Conservation (phyloP, 2,113 vertebrate species). For the Aldabrachelys gigantea region DNA sequence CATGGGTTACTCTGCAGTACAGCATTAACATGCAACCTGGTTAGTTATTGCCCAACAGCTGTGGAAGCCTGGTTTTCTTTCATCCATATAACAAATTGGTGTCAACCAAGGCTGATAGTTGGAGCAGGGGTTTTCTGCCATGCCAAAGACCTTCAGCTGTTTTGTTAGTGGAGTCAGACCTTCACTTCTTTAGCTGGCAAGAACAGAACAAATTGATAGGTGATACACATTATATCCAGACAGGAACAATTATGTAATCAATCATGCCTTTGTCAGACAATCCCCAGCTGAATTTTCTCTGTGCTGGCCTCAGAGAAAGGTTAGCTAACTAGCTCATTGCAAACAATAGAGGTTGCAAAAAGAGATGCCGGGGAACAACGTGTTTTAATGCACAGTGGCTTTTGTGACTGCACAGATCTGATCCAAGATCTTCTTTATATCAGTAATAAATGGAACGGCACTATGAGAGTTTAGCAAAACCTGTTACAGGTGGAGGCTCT, state of each 20-base stretch:
- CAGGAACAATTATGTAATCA: slow-evolving; percentile 50
- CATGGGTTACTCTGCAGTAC: fast-evolving
- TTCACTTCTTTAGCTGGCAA: slow-evolving; percentile 50
- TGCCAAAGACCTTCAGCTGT: not conserved
- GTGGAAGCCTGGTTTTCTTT: not conserved
- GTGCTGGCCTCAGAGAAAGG: slow-evolving; percentile 31
- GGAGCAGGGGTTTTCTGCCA: slow-evolving; percentile 8
- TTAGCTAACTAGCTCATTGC: slow-evolving; percentile 25
- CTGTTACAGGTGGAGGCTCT: not conserved
- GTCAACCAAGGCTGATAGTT: not conserved
- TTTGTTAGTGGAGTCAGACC: slow-evolving; percentile 45
- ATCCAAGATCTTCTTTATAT: not conserved
- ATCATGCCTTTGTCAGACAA: slow-evolving; percentile 49
- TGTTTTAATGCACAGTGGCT: not conserved
- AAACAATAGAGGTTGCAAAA: not conserved
- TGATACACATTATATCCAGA: slow-evolving; percentile 56
- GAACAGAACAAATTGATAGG: slow-evolving; percentile 63
- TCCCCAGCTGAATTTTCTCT: slow-evolving; percentile 23
- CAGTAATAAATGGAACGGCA: not conserved
- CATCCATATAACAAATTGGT: slow-evolving; percentile 4
- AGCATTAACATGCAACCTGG: not conserved
- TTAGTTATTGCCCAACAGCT: not conserved
- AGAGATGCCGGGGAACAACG: slow-evolving; percentile 10
- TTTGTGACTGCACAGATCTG: not conserved
- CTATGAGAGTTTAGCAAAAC: not conserved